These are phyloP conservation scores for Dicentrarchus labrax DNA, from an alignment of 2,113 vertebrate genomes.

Conservation along the genomic window DNA sequence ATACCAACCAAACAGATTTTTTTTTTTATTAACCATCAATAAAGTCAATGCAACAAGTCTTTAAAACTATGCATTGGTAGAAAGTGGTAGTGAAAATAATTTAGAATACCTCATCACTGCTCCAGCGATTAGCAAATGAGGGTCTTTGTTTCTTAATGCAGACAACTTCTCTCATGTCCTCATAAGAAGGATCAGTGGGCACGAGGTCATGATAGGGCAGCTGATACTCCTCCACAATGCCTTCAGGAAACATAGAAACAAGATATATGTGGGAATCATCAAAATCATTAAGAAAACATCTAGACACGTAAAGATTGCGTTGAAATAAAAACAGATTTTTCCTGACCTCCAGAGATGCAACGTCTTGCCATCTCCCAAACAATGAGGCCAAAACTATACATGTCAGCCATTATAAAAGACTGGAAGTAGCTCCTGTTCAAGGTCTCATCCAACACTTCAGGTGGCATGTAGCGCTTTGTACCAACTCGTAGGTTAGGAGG, in stretches of 20 bases:
- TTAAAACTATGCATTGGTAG: not conserved
- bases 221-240: constrained; percentile 97
- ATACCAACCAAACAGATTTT: too few relatives aligned
- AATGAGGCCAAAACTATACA: constrained; percentile 99
- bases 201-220: constrained; percentile 95
- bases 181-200: constrained; percentile 94
- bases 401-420: constrained; percentile 99
- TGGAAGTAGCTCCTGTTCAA: constrained; percentile 95
- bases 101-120: constrained; percentile 91
- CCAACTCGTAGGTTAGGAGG: constrained; percentile 95
- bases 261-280: not conserved
- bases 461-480: constrained; percentile 99
- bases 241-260: constrained; percentile 72
- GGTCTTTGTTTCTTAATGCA: constrained; percentile 94
- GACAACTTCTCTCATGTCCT: constrained; percentile 96
- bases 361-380: constrained; percentile 95
- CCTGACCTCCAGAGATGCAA: constrained; percentile 94
- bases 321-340: not conserved
- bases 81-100: not conserved
- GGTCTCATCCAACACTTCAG: constrained; percentile 96
- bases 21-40: too few relatives aligned
- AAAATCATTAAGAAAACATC: not conserved
- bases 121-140: constrained; percentile 95
- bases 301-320: not conserved
- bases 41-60: too few relatives aligned